Evolutionary conservation across 2,797 vertebrate species (phyloP), one percentile per base, ranked within the genome.

Genomic region (Sphaeramia orbicularis): DNA sequence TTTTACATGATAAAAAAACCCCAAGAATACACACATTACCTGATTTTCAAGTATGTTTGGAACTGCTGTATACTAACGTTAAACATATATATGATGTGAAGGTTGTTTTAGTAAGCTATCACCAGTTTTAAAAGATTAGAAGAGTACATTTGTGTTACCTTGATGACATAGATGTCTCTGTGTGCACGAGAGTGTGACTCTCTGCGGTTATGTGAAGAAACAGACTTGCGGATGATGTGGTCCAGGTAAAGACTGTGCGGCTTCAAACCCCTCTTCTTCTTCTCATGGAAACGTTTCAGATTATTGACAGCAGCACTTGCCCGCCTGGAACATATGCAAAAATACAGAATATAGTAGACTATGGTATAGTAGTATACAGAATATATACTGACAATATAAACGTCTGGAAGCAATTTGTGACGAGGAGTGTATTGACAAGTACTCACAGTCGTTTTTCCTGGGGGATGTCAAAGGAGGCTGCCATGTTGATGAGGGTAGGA

Each of bases 401-500:
- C 14, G 14, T 19, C 40, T 44, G 41, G 61, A 42, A 18, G 56
- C 41, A 0, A 19, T 42, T 56, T 18, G 36, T 30, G 37, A 44
- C 38, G 41, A 42, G 18, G 32, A 58, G 27, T 27, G 13, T 16
- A 9, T 10, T 0, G 13, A 24, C 24, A n/a, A 41, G 69, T 53
- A 76, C 97, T 97, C 91, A 98, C 97, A 96, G 89, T 73, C 97
- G 92, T 83, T 97, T 99, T 84, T 98, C 96, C 87, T 96, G 97
- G 79, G 95, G 75, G 84, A 98, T 99, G 89, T 99, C 97, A 76
- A 98, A 99, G 44, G 98, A 98, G 60, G 97, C 97, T 7, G 98
- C 97, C 96, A 99, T 96, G 85, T 98, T 99, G 95, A 99, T 99
- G 80, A 99, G 92, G 30, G 96, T 98, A 65, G 97, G 98, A 71